These are phyloP conservation scores for Lasioglossum albipes DNA, from an alignment of 1,140 invertebrate genomes.

Conservation along the genomic window DNA sequence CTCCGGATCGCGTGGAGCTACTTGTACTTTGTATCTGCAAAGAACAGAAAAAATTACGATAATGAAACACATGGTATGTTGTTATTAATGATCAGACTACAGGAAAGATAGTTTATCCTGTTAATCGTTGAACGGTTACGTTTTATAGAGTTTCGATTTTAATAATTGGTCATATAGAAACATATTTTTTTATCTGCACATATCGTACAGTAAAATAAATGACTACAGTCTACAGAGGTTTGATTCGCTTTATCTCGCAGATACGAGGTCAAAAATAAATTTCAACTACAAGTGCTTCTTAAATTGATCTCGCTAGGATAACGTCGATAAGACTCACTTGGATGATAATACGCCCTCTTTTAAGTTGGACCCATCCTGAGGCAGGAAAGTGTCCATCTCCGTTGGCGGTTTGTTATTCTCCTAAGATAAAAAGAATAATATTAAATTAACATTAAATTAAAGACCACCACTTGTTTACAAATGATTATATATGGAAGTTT, in stretches of 20 bases:
- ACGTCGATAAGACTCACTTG: conserved; percentile 66
- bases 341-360: conserved; percentile 73
- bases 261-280: background rate
- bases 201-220: no score
- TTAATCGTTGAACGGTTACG: no score
- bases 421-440: conserved; percentile 4
- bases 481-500: background rate
- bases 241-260: no score
- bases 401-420: conserved; percentile 74
- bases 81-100: background rate
- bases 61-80: background rate
- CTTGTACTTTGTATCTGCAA: conserved; percentile 84
- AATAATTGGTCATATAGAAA: no score
- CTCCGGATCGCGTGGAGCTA: conserved; percentile 79
- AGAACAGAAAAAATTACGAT: conserved; percentile 46
- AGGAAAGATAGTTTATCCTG: no score
- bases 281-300: background rate
- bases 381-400: conserved; percentile 85
- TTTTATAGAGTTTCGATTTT: no score
- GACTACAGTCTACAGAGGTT: no score
- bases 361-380: conserved; percentile 80
- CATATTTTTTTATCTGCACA: no score
- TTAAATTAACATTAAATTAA: background rate
- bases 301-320: background rate
- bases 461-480: background rate